Conservation (phyloP, 92 coral and sea anemone species). For the Epizoanthus rinbou region DNA sequence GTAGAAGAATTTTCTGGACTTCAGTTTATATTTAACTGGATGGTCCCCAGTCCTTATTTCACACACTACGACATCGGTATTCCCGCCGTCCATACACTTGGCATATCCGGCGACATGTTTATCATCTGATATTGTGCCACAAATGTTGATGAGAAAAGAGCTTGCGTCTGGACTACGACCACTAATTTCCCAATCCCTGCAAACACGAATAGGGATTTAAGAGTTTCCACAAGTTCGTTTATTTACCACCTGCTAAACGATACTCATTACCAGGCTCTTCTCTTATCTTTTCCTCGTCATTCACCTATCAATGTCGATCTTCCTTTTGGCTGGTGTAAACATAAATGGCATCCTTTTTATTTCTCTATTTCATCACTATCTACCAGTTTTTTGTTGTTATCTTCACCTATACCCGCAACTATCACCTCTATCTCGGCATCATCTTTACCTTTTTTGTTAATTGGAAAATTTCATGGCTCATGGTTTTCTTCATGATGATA, state of each 20-base stretch:
- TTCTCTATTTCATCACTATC: no score
- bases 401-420: no score
- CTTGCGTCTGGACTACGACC: not conserved
- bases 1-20: slow-evolving; percentile 7
- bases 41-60: not conserved
- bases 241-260: not conserved
- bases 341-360: no score
- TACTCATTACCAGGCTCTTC: not conserved
- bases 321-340: no score
- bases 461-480: no score
- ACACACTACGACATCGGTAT: not conserved
- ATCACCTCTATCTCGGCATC: no score
- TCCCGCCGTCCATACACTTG: not conserved
- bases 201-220: not conserved
- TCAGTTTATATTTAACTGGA: not conserved
- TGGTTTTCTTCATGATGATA: no score
- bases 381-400: no score
- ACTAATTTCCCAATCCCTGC: slow-evolving; percentile 4
- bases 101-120: not conserved
- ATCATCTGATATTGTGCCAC: not conserved
- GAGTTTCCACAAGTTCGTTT: not conserved
- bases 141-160: not conserved
- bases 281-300: no score
- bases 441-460: no score
- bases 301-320: no score